phyloP scores from a whole-genome alignment of 2,888 invertebrate genomes.

The Rhabditophanes sp. region DNA sequence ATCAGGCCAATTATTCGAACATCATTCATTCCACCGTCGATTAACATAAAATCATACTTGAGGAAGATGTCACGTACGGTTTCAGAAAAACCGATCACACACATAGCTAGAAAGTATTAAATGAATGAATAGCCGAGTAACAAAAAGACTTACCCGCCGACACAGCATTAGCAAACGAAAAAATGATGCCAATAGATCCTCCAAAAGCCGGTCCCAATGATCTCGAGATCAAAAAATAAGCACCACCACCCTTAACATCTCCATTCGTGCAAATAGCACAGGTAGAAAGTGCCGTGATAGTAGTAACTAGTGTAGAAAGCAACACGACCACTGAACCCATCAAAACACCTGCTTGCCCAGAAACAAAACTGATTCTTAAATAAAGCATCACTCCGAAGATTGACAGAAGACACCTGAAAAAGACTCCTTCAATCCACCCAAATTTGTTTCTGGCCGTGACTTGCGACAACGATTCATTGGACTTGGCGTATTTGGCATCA shows the following conservation, averaged over 20 bases:
- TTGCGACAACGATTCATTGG: no score
- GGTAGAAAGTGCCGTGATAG: constrained; percentile 84
- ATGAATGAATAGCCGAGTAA: no score
- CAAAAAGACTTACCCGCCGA: no score
- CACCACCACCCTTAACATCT: constrained; percentile 63
- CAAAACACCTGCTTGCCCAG: constrained; percentile 50
- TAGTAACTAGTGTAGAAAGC: constrained; percentile 50
- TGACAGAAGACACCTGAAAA: constrained; percentile 74
- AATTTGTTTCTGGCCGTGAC: constrained; percentile 60
- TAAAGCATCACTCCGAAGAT: constrained; percentile 99
- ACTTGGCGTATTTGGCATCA: no score
- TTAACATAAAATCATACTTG: constrained; percentile 3
- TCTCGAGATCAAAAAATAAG: constrained; percentile 69
- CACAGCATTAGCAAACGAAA: constrained; percentile 5
- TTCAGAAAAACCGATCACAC: constrained; percentile 67
- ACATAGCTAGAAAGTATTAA: no score
- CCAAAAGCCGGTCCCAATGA: constrained; percentile 80
- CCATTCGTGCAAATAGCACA: constrained; percentile 96
- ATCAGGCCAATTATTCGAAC: constrained; percentile 9
- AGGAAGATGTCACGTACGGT: constrained; percentile 8
- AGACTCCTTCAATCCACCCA: constrained; percentile 89
- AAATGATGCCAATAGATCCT: constrained; percentile 4
- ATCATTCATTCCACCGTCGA: constrained; percentile 9
- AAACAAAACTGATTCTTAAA: constrained; percentile 73
- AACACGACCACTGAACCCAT: constrained; percentile 37